These are phyloP conservation scores for Tetragonula clypearis DNA, from an alignment of 1,140 invertebrate genomes.

Conservation along the genomic window DNA sequence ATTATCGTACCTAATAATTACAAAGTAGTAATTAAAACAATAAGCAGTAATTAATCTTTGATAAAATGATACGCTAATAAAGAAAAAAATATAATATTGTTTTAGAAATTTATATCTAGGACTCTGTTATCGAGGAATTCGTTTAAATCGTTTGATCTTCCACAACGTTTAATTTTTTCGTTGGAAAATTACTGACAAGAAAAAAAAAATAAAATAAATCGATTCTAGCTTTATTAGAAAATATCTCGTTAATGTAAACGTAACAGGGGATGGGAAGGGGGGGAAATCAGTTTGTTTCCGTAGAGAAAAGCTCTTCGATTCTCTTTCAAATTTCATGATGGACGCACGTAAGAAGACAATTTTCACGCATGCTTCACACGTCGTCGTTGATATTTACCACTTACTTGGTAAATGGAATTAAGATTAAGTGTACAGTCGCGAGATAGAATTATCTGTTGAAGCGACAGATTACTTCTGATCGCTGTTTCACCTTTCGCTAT, in stretches of 20 bases:
- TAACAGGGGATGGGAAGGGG: neutral
- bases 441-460: neutral
- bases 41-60: neutral
- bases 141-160: neutral
- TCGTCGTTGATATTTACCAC: neutral
- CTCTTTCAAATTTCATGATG: constrained; percentile 24
- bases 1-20: neutral
- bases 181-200: neutral
- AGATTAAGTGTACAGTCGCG: neutral
- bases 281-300: constrained; percentile 9
- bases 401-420: neutral
- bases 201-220: neutral
- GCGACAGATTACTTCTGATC: neutral
- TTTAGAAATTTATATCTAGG: constrained; percentile 4
- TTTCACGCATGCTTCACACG: constrained; percentile 5
- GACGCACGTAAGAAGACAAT: constrained; percentile 41
- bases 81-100: neutral
- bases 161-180: too few species aligned
- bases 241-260: neutral
- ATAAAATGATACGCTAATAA: neutral
- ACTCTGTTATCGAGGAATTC: neutral
- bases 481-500: neutral
- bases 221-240: neutral
- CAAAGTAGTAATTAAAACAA: neutral
- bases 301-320: constrained; percentile 43